Evolutionary conservation across 2,888 invertebrate species (phyloP), one percentile per base, ranked within the genome.

Genomic region (Frankliniella intonsa): DNA sequence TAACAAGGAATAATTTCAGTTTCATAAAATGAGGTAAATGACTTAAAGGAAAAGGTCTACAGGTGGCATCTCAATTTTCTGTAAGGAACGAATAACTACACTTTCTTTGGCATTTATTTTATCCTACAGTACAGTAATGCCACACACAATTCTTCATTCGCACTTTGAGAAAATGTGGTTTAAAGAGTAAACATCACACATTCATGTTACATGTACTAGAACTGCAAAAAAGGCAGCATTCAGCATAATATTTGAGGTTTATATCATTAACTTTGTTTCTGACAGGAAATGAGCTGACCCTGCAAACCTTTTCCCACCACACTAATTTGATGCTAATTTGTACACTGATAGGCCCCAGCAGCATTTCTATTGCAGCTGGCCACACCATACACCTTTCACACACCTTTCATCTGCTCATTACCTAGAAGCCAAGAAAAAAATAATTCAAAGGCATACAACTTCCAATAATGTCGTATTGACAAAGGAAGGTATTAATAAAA

Each of bases 261-360:
- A 76, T 12, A 55, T 38, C 38, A 38, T 38, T 5, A 38, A 38
- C 38, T 38, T 38, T 38, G 38, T 55, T 55, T 55, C 19, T 19
- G 19, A 55, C 3, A 25, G 69, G 69, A 76, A 25, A 25, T 76
- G 25, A 76, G 69, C 12, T 76, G 69, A 76, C 25, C 69, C 69
- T 76, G 69, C 69, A 76, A 62, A 76, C 69, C 69, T 25, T 76
- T 25, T 25, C 69, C 69, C 69, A 76, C 22, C 25, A 76, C 69
- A 76, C 69, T 55, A 62, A 62, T 62, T 62, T 62, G 62, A 62
- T 62, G 62, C 62, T 62, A 62, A 62, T 76, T 76, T 76, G 69
- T 76, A 76, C 69, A 76, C n/a, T 76, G 69, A 76, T 76, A 76
- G 69, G 69, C 69, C 25, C n/a, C 62, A 62, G 62, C 62, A 62